Conservation (phyloP, 2,888 invertebrate genomes). For the Agrochola lota region DNA sequence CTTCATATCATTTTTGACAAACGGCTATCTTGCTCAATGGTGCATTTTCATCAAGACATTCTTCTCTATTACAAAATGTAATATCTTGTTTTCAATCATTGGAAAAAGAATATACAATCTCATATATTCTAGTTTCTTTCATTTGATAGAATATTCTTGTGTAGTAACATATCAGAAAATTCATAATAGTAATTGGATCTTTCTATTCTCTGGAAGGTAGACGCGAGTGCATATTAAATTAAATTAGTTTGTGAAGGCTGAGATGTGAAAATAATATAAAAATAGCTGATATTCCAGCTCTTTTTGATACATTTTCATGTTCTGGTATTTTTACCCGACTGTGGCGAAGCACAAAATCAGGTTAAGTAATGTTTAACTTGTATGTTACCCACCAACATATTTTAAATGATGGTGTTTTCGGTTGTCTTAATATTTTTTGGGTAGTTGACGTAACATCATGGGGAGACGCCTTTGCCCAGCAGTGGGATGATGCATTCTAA, state of each 20-base stretch:
- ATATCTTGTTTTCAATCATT: slow-evolving; percentile 23
- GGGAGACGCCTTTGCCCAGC: too few relatives aligned
- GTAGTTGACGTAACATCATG: not conserved
- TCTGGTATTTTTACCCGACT: not conserved
- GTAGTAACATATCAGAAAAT: slow-evolving; percentile 37
- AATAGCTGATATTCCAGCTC: not conserved
- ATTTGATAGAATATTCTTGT: slow-evolving; percentile 48
- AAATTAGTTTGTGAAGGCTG: slow-evolving; percentile 33
- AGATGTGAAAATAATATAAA: slow-evolving; percentile 33
- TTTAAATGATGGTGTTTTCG: not conserved
- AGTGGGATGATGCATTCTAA: too few relatives aligned
- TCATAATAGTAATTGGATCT: slow-evolving; percentile 54
- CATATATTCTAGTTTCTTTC: slow-evolving; percentile 18
- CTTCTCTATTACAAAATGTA: not conserved
- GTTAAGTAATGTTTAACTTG: not conserved
- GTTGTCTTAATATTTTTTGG: not conserved
- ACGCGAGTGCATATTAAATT: slow-evolving; percentile 35
- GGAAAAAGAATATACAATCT: slow-evolving; percentile 14
- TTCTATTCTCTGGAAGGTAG: slow-evolving; percentile 40
- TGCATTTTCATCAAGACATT: not conserved
- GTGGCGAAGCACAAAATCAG: not conserved
- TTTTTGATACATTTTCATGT: not conserved
- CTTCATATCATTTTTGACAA: not conserved
- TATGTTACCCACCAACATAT: not conserved
- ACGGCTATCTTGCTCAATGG: not conserved